Percentiles rank a stretch among this genome's conserved stretches.
Conservation (phyloP, 2,888 invertebrate species). For the Frankliniella fusca region DNA sequence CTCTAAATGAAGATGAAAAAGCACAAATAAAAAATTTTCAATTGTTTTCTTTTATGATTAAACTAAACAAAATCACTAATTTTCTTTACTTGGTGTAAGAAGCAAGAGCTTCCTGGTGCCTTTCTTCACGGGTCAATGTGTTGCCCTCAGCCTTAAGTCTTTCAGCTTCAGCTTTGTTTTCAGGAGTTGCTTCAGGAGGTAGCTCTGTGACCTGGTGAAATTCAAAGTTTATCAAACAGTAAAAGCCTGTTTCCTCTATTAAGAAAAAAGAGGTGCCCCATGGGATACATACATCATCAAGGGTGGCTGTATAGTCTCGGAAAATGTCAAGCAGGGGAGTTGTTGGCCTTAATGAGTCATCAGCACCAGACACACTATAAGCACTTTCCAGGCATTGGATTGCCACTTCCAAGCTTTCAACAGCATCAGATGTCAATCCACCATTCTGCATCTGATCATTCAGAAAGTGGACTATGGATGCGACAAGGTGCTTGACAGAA, state of each 20-base stretch:
- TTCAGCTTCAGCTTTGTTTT: slow-evolving; percentile 69
- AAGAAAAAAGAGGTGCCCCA: neutral
- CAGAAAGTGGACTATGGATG: slow-evolving; percentile 57
- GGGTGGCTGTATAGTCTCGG: slow-evolving; percentile 24
- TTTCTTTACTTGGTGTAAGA: slow-evolving; percentile 65
- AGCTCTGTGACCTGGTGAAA: neutral
- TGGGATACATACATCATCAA: neutral
- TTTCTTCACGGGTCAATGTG: slow-evolving; percentile 79
- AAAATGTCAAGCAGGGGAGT: slow-evolving; percentile 49
- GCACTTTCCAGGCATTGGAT: slow-evolving; percentile 91
- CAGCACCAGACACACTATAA: slow-evolving; percentile 61
- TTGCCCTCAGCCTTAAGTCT: slow-evolving; percentile 83
- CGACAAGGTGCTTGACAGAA: slow-evolving; percentile 44
- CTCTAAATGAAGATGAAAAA: slow-evolving; percentile 54
- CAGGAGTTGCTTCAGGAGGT: slow-evolving; percentile 42
- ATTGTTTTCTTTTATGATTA: slow-evolving; percentile 27
- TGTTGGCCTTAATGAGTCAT: slow-evolving; percentile 46
- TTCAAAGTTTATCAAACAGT: neutral
- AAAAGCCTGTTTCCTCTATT: neutral
- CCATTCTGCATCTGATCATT: slow-evolving; percentile 54
- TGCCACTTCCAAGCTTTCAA: slow-evolving; percentile 87
- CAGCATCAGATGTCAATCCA: slow-evolving; percentile 48
- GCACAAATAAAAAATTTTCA: neutral
- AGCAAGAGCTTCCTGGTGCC: slow-evolving; percentile 73
- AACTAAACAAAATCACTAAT: slow-evolving; percentile 28